Evolutionary conservation across 1,140 invertebrate species (phyloP).

Genomic region (Drosophila sp.): DNA sequence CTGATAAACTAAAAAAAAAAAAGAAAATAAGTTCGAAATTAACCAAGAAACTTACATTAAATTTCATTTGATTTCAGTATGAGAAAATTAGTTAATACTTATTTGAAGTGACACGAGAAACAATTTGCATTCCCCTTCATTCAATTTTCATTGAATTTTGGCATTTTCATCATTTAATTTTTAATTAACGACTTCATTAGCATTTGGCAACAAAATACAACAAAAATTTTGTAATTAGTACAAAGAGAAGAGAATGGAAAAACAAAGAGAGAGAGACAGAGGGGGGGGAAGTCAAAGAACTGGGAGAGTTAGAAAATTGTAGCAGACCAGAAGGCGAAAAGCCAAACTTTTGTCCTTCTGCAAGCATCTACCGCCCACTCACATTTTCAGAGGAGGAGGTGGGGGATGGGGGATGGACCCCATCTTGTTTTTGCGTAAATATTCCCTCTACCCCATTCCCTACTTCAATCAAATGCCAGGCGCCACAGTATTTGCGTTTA

Average conservation of each 20-base stretch:
- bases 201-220: constrained; percentile 36
- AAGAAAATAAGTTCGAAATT: too few species aligned
- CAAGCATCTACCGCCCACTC: neutral
- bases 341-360: constrained; percentile 42
- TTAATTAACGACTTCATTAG: constrained; percentile 30
- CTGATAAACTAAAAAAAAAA: too few species aligned
- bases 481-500: constrained; percentile 62
- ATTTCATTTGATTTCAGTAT: neutral
- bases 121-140: constrained; percentile 2
- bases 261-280: constrained; percentile 14
- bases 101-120: constrained; percentile 9
- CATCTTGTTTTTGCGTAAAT: neutral
- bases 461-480: constrained; percentile 59
- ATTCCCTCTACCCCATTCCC: neutral
- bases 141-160: constrained; percentile 14
- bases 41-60: too few species aligned
- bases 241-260: constrained; percentile 24
- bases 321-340: constrained; percentile 26
- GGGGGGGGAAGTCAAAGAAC: constrained; percentile 35
- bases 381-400: neutral
- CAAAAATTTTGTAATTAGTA: constrained; percentile 54
- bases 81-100: neutral
- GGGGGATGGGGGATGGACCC: neutral
- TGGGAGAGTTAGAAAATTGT: constrained; percentile 31
- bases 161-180: constrained; percentile 25